Evolutionary conservation across 2,888 invertebrate genomes (phyloP).

Genomic region (Oscheius onirici): DNA sequence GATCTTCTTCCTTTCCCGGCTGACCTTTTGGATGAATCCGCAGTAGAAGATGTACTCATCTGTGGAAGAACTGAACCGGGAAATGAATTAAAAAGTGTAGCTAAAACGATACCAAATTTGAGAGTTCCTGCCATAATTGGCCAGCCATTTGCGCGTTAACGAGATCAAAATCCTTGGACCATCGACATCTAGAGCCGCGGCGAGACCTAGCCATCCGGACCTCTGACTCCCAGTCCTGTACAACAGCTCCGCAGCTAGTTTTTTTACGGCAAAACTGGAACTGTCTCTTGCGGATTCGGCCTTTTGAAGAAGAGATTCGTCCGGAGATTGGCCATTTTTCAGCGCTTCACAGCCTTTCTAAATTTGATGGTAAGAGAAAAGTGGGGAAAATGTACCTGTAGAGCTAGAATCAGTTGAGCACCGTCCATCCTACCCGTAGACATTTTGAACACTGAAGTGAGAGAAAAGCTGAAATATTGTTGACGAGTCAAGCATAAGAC

Average conservation of each 20-base stretch:
- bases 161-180: neutral
- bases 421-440: neutral
- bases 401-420: neutral
- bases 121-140: neutral
- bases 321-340: neutral
- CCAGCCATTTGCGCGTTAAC: neutral
- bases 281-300: neutral
- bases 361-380: neutral
- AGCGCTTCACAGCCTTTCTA: neutral
- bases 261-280: neutral
- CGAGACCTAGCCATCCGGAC: constrained; percentile 21
- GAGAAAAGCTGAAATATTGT: too few relatives aligned
- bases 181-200: neutral
- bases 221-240: neutral
- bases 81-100: neutral
- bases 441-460: neutral
- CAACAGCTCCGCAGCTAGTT: constrained; percentile 18
- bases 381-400: neutral
- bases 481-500: too few relatives aligned
- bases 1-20: neutral
- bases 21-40: constrained; percentile 7
- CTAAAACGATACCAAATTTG: constrained; percentile 17
- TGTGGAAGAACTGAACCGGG: neutral
- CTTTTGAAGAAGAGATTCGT: neutral
- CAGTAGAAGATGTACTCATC: constrained; percentile 23